Percentiles rank a stretch among this genome's conserved stretches.
Conservation (phyloP, 2,888 invertebrate species). For the Napeogenes sylphis region DNA sequence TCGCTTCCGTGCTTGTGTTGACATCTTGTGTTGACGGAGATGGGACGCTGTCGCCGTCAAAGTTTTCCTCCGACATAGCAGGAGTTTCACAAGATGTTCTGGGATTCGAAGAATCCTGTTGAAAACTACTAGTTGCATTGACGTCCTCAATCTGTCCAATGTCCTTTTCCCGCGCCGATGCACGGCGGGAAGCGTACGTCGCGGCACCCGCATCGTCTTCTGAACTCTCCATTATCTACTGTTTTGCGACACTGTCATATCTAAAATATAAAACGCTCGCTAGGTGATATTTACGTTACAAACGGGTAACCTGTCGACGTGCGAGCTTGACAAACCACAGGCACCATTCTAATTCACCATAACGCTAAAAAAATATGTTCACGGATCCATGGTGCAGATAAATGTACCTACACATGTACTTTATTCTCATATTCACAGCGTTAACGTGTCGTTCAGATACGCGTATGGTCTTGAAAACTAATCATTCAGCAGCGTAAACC, state of each 20-base stretch:
- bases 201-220: slow-evolving; percentile 77
- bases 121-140: slow-evolving; percentile 62
- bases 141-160: slow-evolving; percentile 63
- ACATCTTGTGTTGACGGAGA: slow-evolving; percentile 69
- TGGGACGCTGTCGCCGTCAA: slow-evolving; percentile 69
- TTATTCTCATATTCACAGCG: slow-evolving; percentile 76
- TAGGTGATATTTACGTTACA: slow-evolving; percentile 74
- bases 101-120: slow-evolving; percentile 55
- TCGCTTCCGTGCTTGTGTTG: slow-evolving; percentile 73
- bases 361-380: slow-evolving; percentile 72
- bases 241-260: slow-evolving; percentile 73
- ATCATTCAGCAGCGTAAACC: slow-evolving; percentile 74
- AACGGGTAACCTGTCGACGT: slow-evolving; percentile 75
- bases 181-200: slow-evolving; percentile 74
- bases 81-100: slow-evolving; percentile 56
- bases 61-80: slow-evolving; percentile 69
- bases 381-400: slow-evolving; percentile 71
- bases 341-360: slow-evolving; percentile 78
- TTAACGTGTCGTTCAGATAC: slow-evolving; percentile 62
- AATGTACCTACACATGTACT: slow-evolving; percentile 76
- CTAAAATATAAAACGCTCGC: slow-evolving; percentile 74
- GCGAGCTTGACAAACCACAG: slow-evolving; percentile 75
- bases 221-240: slow-evolving; percentile 78
- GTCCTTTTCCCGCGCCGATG: slow-evolving; percentile 76
- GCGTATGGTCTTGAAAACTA: slow-evolving; percentile 62